phyloP scores from a whole-genome alignment of 2,888 invertebrate species.

The Limnephilus rhombicus region DNA sequence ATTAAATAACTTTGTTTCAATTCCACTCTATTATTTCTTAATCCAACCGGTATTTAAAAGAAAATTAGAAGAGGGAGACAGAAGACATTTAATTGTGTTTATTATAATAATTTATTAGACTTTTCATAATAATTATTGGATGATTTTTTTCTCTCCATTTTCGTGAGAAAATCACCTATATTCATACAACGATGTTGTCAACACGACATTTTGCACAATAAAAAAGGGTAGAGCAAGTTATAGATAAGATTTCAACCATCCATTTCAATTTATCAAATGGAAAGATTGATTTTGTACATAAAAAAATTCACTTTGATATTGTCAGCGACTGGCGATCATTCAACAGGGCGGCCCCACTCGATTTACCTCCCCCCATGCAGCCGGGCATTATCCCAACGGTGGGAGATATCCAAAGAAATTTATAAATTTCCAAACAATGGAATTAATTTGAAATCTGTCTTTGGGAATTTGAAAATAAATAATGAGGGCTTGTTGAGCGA shows the following conservation, averaged over 20 bases:
- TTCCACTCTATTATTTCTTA: no score
- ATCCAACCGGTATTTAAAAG: no score
- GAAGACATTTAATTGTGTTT: no score
- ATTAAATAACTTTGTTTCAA: no score
- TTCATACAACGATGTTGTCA: background rate
- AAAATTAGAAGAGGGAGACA: no score
- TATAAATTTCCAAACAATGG: background rate
- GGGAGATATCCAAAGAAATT: background rate
- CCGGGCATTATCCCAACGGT: background rate
- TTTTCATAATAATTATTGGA: background rate
- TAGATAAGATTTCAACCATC: background rate
- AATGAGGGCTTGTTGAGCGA: background rate
- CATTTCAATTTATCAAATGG: background rate
- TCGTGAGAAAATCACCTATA: no score
- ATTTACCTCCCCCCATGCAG: background rate
- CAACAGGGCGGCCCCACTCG: background rate
- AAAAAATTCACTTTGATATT: background rate
- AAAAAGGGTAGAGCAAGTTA: background rate
- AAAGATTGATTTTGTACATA: background rate
- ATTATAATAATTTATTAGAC: background rate
- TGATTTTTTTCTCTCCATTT: no score
- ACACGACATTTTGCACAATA: background rate
- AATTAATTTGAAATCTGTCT: background rate
- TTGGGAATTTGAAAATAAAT: background rate
- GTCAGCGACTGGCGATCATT: background rate